Base-by-base conservation (phyloP, 2,113 vertebrate genomes). In the Oncorhynchus kisutch region DNA sequence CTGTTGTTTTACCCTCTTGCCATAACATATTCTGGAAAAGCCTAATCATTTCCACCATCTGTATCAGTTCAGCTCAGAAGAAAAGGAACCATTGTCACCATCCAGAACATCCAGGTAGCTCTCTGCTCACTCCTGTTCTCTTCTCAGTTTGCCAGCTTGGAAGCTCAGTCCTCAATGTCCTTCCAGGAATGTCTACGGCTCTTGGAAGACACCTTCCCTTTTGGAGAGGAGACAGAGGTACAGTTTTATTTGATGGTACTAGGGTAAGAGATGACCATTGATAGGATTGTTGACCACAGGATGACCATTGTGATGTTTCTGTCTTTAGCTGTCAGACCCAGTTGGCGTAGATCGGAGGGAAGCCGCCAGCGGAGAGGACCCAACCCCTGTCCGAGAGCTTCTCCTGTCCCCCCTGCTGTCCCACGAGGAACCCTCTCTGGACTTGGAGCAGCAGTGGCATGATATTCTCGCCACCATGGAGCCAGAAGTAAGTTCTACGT, bases 381-480 rank as follows among this genome's bases (percentile, higher is more conserved):
- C 76, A 3, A 18, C 77, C 25, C 24, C 79, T 51, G 86, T 77
- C 74, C 91, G 72, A 80, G 84, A 75, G 24, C 59, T 89, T 70
- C 87, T 93, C 16, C 84, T 94, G 73, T 90, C 94, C n/a, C 91
- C 95, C 16, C 85, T 94, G 25, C 85, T 95, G 57, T 69, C 92
- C 0, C 90, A 92, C 62, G 81, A 90, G 1, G 93, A 94, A 81
- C 85, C 93, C 0, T 85, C 95, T 24, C 89, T 95, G 71, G 95
- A 96, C 60, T 89, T 97, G 91, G 97, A 99, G 86, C 94, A 95
- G 79, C 95, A 96, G 82, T 99, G 98, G 98, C 95, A 97, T 90
- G 96, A 99, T 86, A 93, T 99, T 79, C 91, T 98, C 91, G 94
- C 94, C 67, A 94, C 99, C 83, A 95, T 98, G 95, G 96, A 96